Base-by-base conservation (phyloP, 2,797 vertebrate genomes). In the Pseudomugil tenellus region DNA sequence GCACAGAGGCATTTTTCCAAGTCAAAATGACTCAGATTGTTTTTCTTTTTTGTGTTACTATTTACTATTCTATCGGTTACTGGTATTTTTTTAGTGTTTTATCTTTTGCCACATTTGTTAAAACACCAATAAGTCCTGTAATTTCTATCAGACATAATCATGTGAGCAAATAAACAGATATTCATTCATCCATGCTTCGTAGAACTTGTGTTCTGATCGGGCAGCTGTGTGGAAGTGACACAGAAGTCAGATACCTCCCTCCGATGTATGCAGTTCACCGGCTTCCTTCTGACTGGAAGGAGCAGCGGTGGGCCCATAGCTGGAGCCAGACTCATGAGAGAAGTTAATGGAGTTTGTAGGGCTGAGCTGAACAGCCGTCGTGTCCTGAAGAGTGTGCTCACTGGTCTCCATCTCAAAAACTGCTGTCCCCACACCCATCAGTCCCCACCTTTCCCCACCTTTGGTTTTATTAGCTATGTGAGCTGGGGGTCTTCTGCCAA, bases 331-430 rank as follows among this genome's bases (percentile, higher is more conserved):
- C 74, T 80, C 94, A 51, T 89, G 93, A 0, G 96, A 97, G 70
- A 95, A n/a, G n/a, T n/a, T n/a, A 0, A 82, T 85, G 2, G 93
- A 90, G 0, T 91, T 90, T 0, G 92, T 89, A 23, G 93, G 88
- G 51, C 90, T 92, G 69, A 93, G 92, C 73, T 92, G 93, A 74
- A 99, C 95, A 0, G 96, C 96, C 0, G 97, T 99, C 41, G 97
- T 98, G 73, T 98, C 97, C 93, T 98, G 97, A 58, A 97, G 92
- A 0, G 96, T 98, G 92, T 97, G 97, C 82, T 99, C 97, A 0
- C 97, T 98, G 72, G 96, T 97, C 86, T 99, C 97, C 48, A 98
- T 97, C 72, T 99, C 97, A 58, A 99, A 98, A 0, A 85, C 70
- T 0, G 96, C 94, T n/a, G n/a, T n/a, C n/a, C n/a, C n/a, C 3